These are phyloP conservation scores for Rotaria socialis DNA, from an alignment of 2,888 invertebrate genomes.

Conservation along the genomic window DNA sequence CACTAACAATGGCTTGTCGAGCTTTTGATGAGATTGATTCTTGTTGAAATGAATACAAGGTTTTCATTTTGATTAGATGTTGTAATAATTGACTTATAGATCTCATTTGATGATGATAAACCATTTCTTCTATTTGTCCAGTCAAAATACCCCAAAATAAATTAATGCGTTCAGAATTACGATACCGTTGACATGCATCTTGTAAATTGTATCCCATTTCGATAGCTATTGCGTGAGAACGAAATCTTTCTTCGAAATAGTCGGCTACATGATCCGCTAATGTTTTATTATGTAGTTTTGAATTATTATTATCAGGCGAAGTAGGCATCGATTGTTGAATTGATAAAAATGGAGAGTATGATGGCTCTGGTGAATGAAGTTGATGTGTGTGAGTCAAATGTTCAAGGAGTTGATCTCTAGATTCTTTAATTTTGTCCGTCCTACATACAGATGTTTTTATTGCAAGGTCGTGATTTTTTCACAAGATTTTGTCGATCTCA, in stretches of 20 bases:
- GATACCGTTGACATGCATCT: slow-evolving; percentile 21
- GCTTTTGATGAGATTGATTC: not conserved
- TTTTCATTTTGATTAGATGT: not conserved
- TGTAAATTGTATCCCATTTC: slow-evolving; percentile 28
- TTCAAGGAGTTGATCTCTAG: not conserved
- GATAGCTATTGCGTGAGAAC: not conserved
- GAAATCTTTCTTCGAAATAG: not conserved
- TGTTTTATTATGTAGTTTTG: not conserved
- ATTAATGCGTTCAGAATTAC: not conserved
- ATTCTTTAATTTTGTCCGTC: not conserved
- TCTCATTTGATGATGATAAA: slow-evolving; percentile 15
- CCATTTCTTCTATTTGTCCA: slow-evolving; percentile 30
- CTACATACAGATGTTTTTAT: not conserved
- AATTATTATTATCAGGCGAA: not conserved
- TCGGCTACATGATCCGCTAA: not conserved
- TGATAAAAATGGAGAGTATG: not conserved
- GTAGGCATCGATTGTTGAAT: not conserved
- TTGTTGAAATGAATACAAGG: not conserved
- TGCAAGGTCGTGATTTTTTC: no score
- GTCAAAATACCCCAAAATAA: slow-evolving; percentile 16
- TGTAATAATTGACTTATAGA: not conserved
- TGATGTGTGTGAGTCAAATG: not conserved
- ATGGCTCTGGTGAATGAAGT: not conserved
- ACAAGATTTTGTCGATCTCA: no score
- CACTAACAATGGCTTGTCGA: not conserved